phyloP scores from a whole-genome alignment of 2,113 vertebrate genomes.

The Conger conger region DNA sequence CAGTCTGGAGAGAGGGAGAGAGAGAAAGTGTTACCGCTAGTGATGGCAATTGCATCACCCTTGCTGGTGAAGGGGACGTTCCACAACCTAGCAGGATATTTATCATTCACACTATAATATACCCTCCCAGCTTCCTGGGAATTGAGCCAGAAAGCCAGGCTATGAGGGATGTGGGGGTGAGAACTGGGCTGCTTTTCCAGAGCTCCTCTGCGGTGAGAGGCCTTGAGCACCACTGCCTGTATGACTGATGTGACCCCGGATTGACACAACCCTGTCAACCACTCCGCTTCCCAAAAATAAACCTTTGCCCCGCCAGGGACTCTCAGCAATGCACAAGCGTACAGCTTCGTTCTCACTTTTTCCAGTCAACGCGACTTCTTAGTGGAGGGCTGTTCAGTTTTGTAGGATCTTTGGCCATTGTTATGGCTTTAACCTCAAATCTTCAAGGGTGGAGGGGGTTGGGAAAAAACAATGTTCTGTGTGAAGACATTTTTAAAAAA shows the following conservation, averaged over 20 bases:
- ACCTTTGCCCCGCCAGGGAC: not conserved
- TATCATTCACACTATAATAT: not conserved
- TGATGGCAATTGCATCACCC: not conserved
- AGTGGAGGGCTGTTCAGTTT: not conserved
- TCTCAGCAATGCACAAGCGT: not conserved
- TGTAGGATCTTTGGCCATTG: not conserved
- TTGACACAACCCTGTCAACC: not conserved
- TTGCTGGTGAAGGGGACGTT: not conserved
- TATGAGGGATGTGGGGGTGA: not conserved
- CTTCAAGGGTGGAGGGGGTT: too few relatives aligned
- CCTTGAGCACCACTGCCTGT: not conserved
- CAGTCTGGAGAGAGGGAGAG: not conserved
- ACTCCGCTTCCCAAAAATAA: not conserved
- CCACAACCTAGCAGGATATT: not conserved
- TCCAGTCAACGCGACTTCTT: not conserved
- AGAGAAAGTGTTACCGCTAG: not conserved
- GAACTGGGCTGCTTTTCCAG: not conserved
- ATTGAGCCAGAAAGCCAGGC: not conserved
- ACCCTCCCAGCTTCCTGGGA: not conserved
- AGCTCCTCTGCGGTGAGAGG: not conserved
- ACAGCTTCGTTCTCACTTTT: not conserved
- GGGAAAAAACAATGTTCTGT: too few relatives aligned
- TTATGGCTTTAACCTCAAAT: not conserved
- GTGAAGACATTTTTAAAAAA: too few relatives aligned
- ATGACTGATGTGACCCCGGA: conserved; percentile 2